These are phyloP conservation scores for Ypsolopha sequella DNA, from an alignment of 2,888 invertebrate genomes.

Conservation along the genomic window DNA sequence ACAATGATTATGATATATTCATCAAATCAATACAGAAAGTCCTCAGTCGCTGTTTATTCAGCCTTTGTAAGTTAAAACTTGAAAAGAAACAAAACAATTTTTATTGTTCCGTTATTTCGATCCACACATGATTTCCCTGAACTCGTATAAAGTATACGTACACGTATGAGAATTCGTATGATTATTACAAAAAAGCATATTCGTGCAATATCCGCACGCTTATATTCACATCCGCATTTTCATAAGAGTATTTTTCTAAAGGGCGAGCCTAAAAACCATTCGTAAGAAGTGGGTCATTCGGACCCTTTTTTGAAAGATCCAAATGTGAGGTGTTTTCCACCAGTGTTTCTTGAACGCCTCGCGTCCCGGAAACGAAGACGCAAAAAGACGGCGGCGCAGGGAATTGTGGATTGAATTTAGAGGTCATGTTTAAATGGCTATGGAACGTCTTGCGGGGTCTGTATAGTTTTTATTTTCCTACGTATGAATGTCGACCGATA, in stretches of 20 bases:
- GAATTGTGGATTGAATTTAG: neutral
- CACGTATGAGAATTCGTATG: neutral
- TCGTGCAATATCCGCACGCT: slow-evolving; percentile 29
- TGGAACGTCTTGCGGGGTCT: neutral
- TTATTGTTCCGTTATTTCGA: no score
- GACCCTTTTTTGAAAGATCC: slow-evolving; percentile 38
- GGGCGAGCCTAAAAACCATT: slow-evolving; percentile 34
- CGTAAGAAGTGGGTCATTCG: slow-evolving; percentile 43
- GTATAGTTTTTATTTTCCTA: slow-evolving; percentile 33
- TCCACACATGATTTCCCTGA: no score
- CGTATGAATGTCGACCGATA: slow-evolving; percentile 50
- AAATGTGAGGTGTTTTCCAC: slow-evolving; percentile 4
- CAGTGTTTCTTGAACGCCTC: slow-evolving; percentile 21
- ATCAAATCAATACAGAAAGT: no score
- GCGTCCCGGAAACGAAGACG: neutral
- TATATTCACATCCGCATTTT: slow-evolving; percentile 30
- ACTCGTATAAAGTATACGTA: neutral
- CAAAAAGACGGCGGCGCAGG: neutral
- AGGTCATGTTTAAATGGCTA: neutral
- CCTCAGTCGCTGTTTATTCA: no score
- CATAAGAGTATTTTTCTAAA: slow-evolving; percentile 38
- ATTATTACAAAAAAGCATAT: slow-evolving; percentile 18
- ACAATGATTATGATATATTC: no score
- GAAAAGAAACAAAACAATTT: no score
- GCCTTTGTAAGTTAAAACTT: no score